Base-by-base conservation (phyloP, 2,113 vertebrate species). In the Physeter macrocephalus region DNA sequence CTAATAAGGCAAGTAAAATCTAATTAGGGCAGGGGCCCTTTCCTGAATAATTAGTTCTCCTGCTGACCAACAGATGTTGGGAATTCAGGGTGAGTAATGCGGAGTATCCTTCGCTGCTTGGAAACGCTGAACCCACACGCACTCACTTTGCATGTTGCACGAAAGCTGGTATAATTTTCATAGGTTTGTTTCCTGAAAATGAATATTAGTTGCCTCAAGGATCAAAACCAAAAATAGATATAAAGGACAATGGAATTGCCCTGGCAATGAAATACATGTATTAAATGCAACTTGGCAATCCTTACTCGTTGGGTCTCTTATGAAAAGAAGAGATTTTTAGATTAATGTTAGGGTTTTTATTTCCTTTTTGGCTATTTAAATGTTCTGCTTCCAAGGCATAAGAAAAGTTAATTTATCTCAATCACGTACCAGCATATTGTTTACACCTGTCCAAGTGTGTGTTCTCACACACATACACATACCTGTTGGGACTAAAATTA, bases 1-100 rank as follows among this genome's bases (percentile, higher is more conserved):
- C 96, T 98, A 98, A 98, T 98, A 98, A 98, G 98, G 97, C 98
- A 94, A 98, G 97, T 93, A 49, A 98, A 99, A 98, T 98, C 98
- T 98, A 98, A 98, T 98, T 98, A 98, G 97, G 97, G 98, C 96
- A 95, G 98, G 98, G 98, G 96, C 97, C 80, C 67, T 97, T 93
- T 98, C 98, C 77, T 97, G 97, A 64, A 94, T 98, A 96, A 97
- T 93, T 78, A 95, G 90, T 95, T 66, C 98, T 98, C 92, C 92
- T 93, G 95, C 46, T 88, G 98, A 97, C 97, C 89, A 81, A 66
- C 72, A 98, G 97, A 91, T 97, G 96, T 97, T 46, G 72, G 61
- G 93, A 34, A 36, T 54, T 52, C 92, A 21, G 88, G 61, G 87
- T 15, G 72, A 39, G 83, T 8, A 4, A 6, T 1, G 25, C 2